Evolutionary conservation across 2,888 invertebrate species (phyloP), one percentile per base, ranked within the genome.

Genomic region (Philhelius pedissequus): DNA sequence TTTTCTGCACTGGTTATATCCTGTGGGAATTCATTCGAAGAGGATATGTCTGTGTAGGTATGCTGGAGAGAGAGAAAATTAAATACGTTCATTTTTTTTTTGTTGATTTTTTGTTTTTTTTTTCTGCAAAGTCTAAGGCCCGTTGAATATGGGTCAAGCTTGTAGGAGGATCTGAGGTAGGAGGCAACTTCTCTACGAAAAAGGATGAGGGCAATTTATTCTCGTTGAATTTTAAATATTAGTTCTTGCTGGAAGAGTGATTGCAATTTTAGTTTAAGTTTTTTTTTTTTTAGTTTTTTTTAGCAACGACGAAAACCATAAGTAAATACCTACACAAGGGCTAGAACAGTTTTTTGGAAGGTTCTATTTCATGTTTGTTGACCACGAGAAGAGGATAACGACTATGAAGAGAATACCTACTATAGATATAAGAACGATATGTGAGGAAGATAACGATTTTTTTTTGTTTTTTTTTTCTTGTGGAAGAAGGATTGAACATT

Each of bases 151-250:
- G 32, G 84, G 79, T 84, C 84, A 75, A 80, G 75, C 58, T 64
- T 70, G 58, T 60, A 40, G 54, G 64, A 48, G 78, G 60, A 62
- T 68, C 60, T 56, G 54, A 18, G 11, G 54, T 30, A 32, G 13
- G 45, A 45, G 13, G 22, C 18, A 60, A 40, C 18, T 43, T 30
- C 20, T 56, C 20, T n/a, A 22, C 32, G 20, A 64, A 73, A 77
- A 62, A 73, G 50, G 66, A 84, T 84, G 80, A 84, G 79, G 75
- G 84, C 71, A 84, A 84, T 84, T 84, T 80, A 66, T 80, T 84
- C 60, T 80, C 76, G 75, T 70, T 80, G 75, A 84, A 84, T 84
- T 80, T 84, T 76, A 84, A 80, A 84, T 76, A 84, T 84, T 76
- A 76, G 80, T 84, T 75, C 69, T 70, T 43, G 58, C 62, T 58